A percentile compares a stretch with the other conserved stretches of the same genome.
These are phyloP conservation scores for Hafferia zeledoni DNA, from an alignment of 2,797 vertebrate genomes.

Conservation along the genomic window DNA sequence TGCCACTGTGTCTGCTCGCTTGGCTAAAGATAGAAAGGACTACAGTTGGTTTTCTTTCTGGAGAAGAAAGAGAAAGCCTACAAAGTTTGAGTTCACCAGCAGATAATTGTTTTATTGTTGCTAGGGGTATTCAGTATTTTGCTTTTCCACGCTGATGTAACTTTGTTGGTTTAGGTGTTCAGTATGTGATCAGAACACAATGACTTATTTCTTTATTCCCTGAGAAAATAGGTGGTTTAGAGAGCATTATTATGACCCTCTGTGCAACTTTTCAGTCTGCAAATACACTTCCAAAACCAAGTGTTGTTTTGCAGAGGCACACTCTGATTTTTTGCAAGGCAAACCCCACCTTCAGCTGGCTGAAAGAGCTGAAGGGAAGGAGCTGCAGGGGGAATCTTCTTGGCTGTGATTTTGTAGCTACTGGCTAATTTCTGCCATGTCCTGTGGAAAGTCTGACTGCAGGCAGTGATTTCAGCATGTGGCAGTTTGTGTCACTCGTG, in stretches of 20 bases:
- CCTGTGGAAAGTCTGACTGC: not conserved
- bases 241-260: not conserved
- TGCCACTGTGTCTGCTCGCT: not conserved
- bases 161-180: not conserved
- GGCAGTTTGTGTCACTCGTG: accelerated
- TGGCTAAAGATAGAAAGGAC: not conserved
- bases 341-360: not conserved
- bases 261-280: not conserved
- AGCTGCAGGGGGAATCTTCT: not conserved
- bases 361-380: not conserved
- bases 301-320: not conserved
- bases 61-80: not conserved
- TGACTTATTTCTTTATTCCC: not conserved
- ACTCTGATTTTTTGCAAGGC: not conserved
- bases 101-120: not conserved
- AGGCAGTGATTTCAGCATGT: not conserved
- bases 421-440: not conserved
- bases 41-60: not conserved
- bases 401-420: not conserved
- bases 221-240: not conserved
- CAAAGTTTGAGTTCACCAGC: not conserved
- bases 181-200: not conserved
- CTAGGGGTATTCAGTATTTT: not conserved
- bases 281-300: not conserved
- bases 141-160: not conserved